Percentiles rank a stretch among this genome's conserved stretches.
These are phyloP conservation scores for Medauroidea extradentata DNA, from an alignment of 1,140 invertebrate genomes.

Conservation along the genomic window DNA sequence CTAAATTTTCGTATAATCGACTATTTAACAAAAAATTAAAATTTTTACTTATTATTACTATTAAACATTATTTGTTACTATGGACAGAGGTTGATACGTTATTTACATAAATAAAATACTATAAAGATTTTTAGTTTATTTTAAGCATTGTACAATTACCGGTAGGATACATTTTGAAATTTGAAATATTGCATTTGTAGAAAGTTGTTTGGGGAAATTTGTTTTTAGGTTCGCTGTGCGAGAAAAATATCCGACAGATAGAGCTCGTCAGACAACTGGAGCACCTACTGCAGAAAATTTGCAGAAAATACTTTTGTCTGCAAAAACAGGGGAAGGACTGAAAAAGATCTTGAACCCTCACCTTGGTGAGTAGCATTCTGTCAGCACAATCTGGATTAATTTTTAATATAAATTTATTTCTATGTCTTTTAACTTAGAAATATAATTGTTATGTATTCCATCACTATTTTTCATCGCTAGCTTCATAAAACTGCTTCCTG, in stretches of 20 bases:
- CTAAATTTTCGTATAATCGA: no score
- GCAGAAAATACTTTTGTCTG: slow-evolving; percentile 53
- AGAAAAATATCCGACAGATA: slow-evolving; percentile 83
- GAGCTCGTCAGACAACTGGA: slow-evolving; percentile 59
- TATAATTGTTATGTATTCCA: no score
- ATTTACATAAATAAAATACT: no score
- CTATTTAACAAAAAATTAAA: no score
- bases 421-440: no score
- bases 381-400: slow-evolving; percentile 80
- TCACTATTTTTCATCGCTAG: no score
- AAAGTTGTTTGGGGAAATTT: slow-evolving; percentile 2
- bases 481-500: no score
- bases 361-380: slow-evolving; percentile 52
- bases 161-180: not conserved
- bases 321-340: slow-evolving; percentile 71
- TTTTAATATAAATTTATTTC: no score
- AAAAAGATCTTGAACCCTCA: slow-evolving; percentile 83
- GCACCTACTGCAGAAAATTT: slow-evolving; percentile 46
- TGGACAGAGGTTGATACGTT: no score
- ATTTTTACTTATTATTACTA: no score
- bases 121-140: no score
- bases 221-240: slow-evolving; percentile 74
- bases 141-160: not conserved
- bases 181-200: not conserved
- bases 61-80: no score